Evolutionary conservation across 2,888 invertebrate species (phyloP), one percentile per base, ranked within the genome.

Genomic region (Melolontha melolontha): DNA sequence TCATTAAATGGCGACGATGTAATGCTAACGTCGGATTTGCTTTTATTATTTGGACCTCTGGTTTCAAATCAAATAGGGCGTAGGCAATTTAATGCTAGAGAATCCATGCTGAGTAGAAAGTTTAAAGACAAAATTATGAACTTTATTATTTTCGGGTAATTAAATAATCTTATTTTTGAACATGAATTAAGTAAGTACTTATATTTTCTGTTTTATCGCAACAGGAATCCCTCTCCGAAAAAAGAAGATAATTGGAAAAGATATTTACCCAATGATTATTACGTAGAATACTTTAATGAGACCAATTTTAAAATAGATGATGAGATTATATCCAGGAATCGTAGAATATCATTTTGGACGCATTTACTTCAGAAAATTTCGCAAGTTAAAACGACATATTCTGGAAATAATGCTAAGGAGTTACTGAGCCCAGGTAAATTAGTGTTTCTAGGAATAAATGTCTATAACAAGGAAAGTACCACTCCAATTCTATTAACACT

Each of bases 51-150:
- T 72, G 91, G 92, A 4, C 90, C 91, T 44, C 85, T 88, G 40
- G 78, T 91, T 42, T 86, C 90, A 77, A 88, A 90, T 72, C 90
- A 91, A 83, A 84, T 91, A 66, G 87, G 89, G 1, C 86, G 91
- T 39, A 84, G 90, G 52, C 85, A 89, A 8, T 86, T 90, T 64
- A 87, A 85, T 14, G 77, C 83, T 22, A 84, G 85, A 5, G 92
- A 92, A 78, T 88, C 88, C 73, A 84, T 85, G 70, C 79, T 89
- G 12, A 87, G 86, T 73, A 82, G 85, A 40, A 81, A 83, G 66
- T 78, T 89, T 52, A 84, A 86, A 70, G 81, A 84, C 27, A 78
- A 84, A 63, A 86, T 87, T 82, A 82, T 82, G 1, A 86, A 85
- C 76, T 86, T 86, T 72, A 80, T 84, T 8, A 80, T 78, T 67